Base-by-base conservation (phyloP, 1,140 invertebrate species). In the Calycopis cecrops region DNA sequence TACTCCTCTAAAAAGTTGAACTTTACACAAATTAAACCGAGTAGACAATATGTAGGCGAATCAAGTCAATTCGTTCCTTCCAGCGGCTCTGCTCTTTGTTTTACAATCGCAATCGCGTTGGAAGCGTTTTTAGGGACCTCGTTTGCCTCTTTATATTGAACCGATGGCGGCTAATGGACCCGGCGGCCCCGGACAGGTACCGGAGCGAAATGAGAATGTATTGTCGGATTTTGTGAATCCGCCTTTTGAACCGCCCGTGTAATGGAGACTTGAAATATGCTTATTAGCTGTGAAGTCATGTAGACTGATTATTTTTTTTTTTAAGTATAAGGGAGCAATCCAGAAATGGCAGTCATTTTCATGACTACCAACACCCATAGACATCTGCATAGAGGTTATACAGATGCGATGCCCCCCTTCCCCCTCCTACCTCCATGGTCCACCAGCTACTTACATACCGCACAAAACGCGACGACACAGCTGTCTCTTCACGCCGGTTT, bases 241-340 rank as follows among this genome's bases (percentile, higher is more conserved):
- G 48, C 55, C 61, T 65, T 65, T 77, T 77, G 75, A 67, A 72
- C 57, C 35, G 50, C 55, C 73, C 62, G 69, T 18, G 37, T 52
- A 52, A 52, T 52, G 51, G 50, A 52, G 40, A 52, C 21, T 40
- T 42, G 51, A 52, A 52, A 52, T 52, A 52, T 52, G 28, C 35
- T 52, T 21, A 52, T 52, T 42, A 42, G 9, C 33, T 12, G 21
- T 28, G 6, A 28, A 3, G 21, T 28, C 21, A 28, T 6, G 21
- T 37, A n/a, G n/a, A n/a, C n/a, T n/a, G n/a, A n/a, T n/a, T n/a
- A n/a, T n/a, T n/a, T n/a, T n/a, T n/a, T n/a, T n/a, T n/a, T n/a
- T n/a, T n/a, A n/a, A n/a, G n/a, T n/a, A n/a, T n/a, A n/a, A n/a
- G n/a, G n/a, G n/a, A n/a, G n/a, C n/a, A n/a, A n/a, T n/a, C n/a